phyloP scores from a whole-genome alignment of 1,140 invertebrate species.

The Pseudomyrmex cubaensis region DNA sequence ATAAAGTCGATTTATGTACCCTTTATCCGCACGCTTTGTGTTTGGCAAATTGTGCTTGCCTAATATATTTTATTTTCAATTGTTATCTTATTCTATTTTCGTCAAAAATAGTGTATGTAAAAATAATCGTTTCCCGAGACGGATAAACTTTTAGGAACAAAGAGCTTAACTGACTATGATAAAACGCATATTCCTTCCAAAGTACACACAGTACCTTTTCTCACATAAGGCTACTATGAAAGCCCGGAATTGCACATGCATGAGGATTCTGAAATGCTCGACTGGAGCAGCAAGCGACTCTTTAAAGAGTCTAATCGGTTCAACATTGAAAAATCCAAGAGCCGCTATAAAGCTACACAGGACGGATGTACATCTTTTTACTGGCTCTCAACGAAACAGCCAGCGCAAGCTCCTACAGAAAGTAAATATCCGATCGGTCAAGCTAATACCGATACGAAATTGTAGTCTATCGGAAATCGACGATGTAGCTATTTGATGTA shows the following conservation, averaged over 20 bases:
- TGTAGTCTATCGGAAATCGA: conserved; percentile 40
- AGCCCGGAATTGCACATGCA: conserved; percentile 44
- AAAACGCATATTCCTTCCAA: not conserved
- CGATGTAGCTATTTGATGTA: not conserved
- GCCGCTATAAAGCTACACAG: conserved; percentile 29
- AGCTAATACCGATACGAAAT: conserved; percentile 40
- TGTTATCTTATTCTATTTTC: not conserved
- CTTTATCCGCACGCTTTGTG: too few relatives aligned
- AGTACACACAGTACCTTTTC: conserved; percentile 27
- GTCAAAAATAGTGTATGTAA: not conserved
- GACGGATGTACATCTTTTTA: conserved; percentile 32
- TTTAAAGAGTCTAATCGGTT: conserved; percentile 50
- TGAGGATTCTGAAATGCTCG: conserved; percentile 14
- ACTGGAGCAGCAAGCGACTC: conserved; percentile 29
- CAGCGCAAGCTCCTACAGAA: conserved; percentile 14
- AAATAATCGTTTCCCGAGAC: not conserved
- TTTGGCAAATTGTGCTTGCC: too few relatives aligned
- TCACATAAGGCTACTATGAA: conserved; percentile 27
- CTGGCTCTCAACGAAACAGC: conserved; percentile 14
- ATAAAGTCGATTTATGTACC: too few relatives aligned
- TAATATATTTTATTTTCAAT: too few relatives aligned
- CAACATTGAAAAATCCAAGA: conserved; percentile 42
- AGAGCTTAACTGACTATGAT: conserved; percentile 24
- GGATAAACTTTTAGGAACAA: not conserved
- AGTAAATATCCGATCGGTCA: conserved; percentile 47